These are phyloP conservation scores for Bryconaethiops microstoma DNA, from an alignment of 2,797 vertebrate species.

Conservation along the genomic window DNA sequence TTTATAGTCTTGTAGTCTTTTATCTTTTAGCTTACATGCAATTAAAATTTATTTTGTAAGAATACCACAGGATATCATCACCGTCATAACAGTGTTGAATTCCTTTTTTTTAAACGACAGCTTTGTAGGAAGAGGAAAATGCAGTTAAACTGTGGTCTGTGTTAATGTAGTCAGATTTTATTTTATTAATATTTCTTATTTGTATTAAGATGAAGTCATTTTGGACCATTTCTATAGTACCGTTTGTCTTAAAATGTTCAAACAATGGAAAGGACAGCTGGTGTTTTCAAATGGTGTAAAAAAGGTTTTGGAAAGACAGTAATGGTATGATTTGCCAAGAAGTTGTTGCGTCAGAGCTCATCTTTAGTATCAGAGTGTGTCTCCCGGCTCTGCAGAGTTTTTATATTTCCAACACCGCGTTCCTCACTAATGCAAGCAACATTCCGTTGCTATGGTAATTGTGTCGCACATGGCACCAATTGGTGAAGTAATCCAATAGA, in stretches of 20 bases:
- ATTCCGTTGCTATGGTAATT: conserved; percentile 79
- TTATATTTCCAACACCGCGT: conserved; percentile 37
- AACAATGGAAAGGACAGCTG: neutral
- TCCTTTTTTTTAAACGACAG: too few relatives aligned
- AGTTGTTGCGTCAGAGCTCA: conserved; percentile 44
- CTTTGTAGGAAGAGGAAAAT: too few relatives aligned
- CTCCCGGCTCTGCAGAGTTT: conserved; percentile 30
- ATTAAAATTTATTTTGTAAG: too few relatives aligned
- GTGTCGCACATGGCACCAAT: conserved; percentile 73
- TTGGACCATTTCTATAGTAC: neutral
- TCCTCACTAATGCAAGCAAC: conserved; percentile 56
- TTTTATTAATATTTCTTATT: too few relatives aligned
- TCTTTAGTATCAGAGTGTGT: conserved; percentile 40
- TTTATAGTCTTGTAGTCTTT: neutral
- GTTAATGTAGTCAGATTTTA: too few relatives aligned
- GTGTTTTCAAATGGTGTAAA: neutral
- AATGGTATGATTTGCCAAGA: neutral
- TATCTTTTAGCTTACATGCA: too few relatives aligned
- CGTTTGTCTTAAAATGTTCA: neutral
- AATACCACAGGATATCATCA: too few relatives aligned
- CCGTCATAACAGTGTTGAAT: too few relatives aligned
- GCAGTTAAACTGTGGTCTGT: too few relatives aligned
- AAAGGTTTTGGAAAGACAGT: neutral
- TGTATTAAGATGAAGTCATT: neutral
- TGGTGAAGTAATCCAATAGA: conserved; percentile 75